Evolutionary conservation across 2,888 invertebrate species (phyloP), one percentile per base, ranked within the genome.

Genomic region (Andrena minutula): DNA sequence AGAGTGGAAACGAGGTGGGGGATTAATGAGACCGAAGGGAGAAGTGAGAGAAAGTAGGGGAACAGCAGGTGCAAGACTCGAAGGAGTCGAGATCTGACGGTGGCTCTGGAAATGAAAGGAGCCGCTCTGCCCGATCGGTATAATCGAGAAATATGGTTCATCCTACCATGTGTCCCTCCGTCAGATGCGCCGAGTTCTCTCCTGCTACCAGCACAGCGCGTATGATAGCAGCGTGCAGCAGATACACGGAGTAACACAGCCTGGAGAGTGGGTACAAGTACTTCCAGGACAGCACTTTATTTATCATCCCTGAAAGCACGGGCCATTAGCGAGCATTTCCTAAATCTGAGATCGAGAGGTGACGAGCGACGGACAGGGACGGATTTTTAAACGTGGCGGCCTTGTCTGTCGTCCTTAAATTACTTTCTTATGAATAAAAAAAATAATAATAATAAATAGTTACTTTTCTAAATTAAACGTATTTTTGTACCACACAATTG

Each of bases 241-340:
- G 91, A 82, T 96, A 92, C 69, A 94, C 92, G 88, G 95, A 94
- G 90, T 95, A 95, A 79, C 95, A 94, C 32, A 96, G 90, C 75
- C 95, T 94, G 74, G 95, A 95, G 53, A 95, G 90, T 0, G 95
- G 95, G 32, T 95, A 95, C 65, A 95, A 90, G 53, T 92, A 89
- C 20, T 94, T 94, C 81, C 94, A 94, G 23, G 94, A 94, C 5
- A 95, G 88, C 6, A 95, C 35, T 12, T 92, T 93, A 0, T 95
- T 94, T n/a, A 94, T n/a, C n/a, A n/a, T n/a, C 2, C 94, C 95
- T 95, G 90, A 2, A 90, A 90, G 35, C 51, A 68, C 41, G 74
- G 2, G 26, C 26, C 26, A 26, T 26, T 26, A 26, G 26, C 2
- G 28, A 16, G 51, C 16, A 5, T 35, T 47, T 7, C 30, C 10